phyloP scores from a whole-genome alignment of 2,113 vertebrate genomes.

The Petrocephalus microphthalmus region DNA sequence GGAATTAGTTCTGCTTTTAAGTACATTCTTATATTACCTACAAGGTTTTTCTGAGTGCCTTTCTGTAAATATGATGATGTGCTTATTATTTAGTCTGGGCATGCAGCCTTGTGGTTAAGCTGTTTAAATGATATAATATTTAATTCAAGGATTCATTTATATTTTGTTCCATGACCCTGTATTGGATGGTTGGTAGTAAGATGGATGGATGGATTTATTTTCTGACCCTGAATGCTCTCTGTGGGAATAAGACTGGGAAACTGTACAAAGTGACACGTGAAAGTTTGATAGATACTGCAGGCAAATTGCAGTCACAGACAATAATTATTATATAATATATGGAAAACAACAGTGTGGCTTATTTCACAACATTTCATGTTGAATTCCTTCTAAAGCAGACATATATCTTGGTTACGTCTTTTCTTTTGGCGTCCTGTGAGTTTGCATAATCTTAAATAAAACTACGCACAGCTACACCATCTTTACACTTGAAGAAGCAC shows the following conservation, averaged over 20 bases:
- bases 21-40: neutral
- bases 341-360: too few relatives aligned
- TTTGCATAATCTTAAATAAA: too few relatives aligned
- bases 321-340: neutral
- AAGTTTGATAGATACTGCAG: neutral
- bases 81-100: neutral
- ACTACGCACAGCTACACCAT: neutral
- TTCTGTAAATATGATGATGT: neutral
- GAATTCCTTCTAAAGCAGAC: too few relatives aligned
- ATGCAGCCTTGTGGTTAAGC: neutral
- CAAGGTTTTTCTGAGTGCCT: neutral
- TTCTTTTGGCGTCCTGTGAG: too few relatives aligned
- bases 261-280: neutral
- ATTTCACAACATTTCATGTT: too few relatives aligned
- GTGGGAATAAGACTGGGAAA: neutral
- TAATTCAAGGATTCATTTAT: constrained; percentile 4
- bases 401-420: too few relatives aligned
- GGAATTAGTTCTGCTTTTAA: neutral
- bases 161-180: neutral
- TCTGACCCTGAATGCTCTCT: neutral
- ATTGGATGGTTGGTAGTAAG: neutral
- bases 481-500: neutral
- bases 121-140: neutral
- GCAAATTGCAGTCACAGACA: neutral
- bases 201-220: neutral